Evolutionary conservation across 2,888 invertebrate genomes (phyloP), one percentile per base, ranked within the genome.

Genomic region (Lasioglossum pauxillum): DNA sequence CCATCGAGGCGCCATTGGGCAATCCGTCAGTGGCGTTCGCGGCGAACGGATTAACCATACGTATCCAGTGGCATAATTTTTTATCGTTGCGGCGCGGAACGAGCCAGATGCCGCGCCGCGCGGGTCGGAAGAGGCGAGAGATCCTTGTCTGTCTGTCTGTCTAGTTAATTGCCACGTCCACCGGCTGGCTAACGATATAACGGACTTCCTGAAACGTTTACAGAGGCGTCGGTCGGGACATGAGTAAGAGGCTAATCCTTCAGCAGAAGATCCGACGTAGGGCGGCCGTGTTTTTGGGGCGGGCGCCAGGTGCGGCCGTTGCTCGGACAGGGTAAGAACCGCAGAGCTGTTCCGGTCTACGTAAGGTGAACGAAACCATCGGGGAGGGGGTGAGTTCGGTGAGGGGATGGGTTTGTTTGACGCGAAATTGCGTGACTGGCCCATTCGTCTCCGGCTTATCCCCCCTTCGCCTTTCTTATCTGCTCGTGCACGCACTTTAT

Each of bases 371-470:
- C 72, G 78, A 49, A 67, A 16, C 64, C 16, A 35, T 60, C 73
- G 71, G 49, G 69, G 79, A 73, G 41, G 41, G 69, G 73, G 71
- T 53, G 23, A 53, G 53, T 53, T 53, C 53, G 53, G 53, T 10
- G n/a, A 19, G 38, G 69, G 64, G 46, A 69, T 60, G 49, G 64
- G 46, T 83, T 73, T 80, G 90, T 89, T 89, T 90, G 90, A 89
- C 83, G 84, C 78, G 88, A 90, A 90, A 91, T 93, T 90, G 91
- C 93, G 92, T 93, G 93, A 93, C 93, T 91, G 87, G 89, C 88
- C 90, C 92, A 93, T 93, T 92, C 91, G 92, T 93, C 91, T 93
- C 90, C 84, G 89, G 92, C 91, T 93, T 93, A 93, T 93, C 91
- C 92, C 73, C 82, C 84, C 77, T 79, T 85, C 72, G 80, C 86